Base-by-base conservation (phyloP, 2,888 invertebrate species). In the Ypsolopha sequella region DNA sequence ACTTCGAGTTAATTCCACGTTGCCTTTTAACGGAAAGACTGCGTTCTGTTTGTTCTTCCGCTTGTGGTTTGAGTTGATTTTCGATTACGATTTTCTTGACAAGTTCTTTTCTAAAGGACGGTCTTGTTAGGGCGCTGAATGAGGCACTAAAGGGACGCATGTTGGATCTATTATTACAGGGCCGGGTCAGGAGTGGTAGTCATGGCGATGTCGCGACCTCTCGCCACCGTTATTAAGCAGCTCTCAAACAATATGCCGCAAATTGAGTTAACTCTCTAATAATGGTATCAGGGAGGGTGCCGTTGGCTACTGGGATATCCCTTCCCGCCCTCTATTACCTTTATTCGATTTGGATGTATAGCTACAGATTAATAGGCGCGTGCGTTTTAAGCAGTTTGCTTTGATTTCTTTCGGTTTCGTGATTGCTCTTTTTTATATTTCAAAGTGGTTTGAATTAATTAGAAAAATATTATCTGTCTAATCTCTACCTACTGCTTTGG, bases 191-290 rank as follows among this genome's bases (percentile, higher is more conserved):
- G 76, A 24, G 24, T 14, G 69, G 80, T 81, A 77, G 74, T 65
- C 79, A 77, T 77, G 76, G 66, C 73, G 74, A 76, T 77, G 24
- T 65, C 68, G 63, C 73, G 70, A 71, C 71, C 76, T 78, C 76
- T 76, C 76, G 74, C 73, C 76, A 70, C 74, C 81, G 78, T 85
- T 84, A 85, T 85, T 85, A 86, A 80, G 80, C 76, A 74, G 65
- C 76, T 80, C 78, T 79, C 85, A 81, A 85, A 86, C 86, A 86
- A 85, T 85, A 84, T 78, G 79, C 78, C 81, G 62, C 86, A 86
- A 85, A 86, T 86, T 86, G 84, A 84, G 81, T 85, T 84, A 84
- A 84, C 80, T 82, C 77, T 74, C 80, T 86, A 86, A 85, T 86
- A 86, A 85, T 76, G 72, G 78, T 80, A 82, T 82, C 81, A 73